Evolutionary conservation across 2,113 vertebrate species (phyloP), one percentile per base, ranked within the genome.

Genomic region (Octodon degus): DNA sequence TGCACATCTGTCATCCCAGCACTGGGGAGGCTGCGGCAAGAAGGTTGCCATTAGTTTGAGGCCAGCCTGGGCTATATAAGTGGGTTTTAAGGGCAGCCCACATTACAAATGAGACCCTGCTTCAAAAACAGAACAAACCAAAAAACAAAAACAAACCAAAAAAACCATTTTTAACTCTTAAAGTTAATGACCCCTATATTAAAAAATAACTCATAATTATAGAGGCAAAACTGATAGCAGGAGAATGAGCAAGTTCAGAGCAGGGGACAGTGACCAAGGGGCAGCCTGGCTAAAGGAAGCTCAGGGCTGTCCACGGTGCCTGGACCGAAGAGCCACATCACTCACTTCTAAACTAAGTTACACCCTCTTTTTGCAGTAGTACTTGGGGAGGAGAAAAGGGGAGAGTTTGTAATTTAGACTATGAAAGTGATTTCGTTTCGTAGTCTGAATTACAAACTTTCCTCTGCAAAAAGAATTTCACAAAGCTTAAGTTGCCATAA

Each of bases 231-330:
- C 4, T 37, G 60, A 25, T 13, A 16, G 0, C 11, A 17, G 67
- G 43, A 76, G 2, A 74, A 27, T 27, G 8, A 9, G 10, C 34
- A 25, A n/a, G 55, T 4, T 62, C 87, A 50, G 0, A 47, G 68
- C 37, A 25, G 62, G 14, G 34, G 17, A 22, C 34, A 7, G 34
- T 5, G 25, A 13, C 70, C 22, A 14, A 19, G 24, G 14, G n/a
- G 37, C 13, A 86, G 68, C n/a, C 30, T 62, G 67, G 37, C n/a
- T 84, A 9, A 50, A n/a, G n/a, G 79, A 82, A 47, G 11, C 1
- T 22, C 3, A 2, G 53, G 67, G 50, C n/a, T 0, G 0, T 7
- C 25, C 5, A 14, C 13, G 32, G 2, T 58, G 2, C 0, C 0
- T 2, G 37, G 53, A 63, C 12, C 22, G 32, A 32, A 17, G 32